phyloP scores from a whole-genome alignment of 2,113 vertebrate genomes.

The Eretmochelys imbricata region DNA sequence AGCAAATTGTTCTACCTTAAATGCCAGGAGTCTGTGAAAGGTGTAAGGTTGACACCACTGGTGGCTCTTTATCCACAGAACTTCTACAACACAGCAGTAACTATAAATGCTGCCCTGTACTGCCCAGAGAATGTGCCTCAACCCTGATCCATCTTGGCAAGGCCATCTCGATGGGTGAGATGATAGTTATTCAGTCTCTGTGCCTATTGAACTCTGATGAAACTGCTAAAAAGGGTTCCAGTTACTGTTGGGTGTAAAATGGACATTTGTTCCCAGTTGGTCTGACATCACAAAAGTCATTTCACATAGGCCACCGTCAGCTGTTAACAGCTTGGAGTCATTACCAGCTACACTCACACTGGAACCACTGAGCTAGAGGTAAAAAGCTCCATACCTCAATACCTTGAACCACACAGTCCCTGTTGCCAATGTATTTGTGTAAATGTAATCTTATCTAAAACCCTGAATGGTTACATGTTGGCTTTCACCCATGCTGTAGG shows the following conservation, averaged over 20 bases:
- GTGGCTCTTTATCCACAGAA: background rate
- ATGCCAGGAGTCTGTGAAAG: background rate
- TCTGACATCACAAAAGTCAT: background rate
- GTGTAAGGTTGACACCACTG: background rate
- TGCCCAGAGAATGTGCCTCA: background rate
- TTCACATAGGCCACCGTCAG: background rate
- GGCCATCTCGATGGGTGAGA: fast-evolving
- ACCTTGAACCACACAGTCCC: background rate
- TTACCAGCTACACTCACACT: background rate
- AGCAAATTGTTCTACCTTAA: background rate
- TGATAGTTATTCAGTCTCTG: background rate
- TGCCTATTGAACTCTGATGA: background rate
- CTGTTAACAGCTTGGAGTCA: background rate
- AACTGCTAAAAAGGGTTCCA: background rate
- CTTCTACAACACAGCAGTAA: background rate
- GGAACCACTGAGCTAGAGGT: background rate
- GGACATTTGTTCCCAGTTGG: background rate
- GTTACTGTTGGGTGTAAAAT: background rate
- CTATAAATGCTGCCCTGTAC: background rate
- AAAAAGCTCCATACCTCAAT: background rate
- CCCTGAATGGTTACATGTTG: background rate
- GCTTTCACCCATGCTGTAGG: background rate
- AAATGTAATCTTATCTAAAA: background rate
- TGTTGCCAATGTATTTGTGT: background rate
- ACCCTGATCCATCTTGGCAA: background rate